These are phyloP conservation scores for Pachymerium ferrugineum DNA, from an alignment of 2,888 invertebrate genomes.

Conservation along the genomic window DNA sequence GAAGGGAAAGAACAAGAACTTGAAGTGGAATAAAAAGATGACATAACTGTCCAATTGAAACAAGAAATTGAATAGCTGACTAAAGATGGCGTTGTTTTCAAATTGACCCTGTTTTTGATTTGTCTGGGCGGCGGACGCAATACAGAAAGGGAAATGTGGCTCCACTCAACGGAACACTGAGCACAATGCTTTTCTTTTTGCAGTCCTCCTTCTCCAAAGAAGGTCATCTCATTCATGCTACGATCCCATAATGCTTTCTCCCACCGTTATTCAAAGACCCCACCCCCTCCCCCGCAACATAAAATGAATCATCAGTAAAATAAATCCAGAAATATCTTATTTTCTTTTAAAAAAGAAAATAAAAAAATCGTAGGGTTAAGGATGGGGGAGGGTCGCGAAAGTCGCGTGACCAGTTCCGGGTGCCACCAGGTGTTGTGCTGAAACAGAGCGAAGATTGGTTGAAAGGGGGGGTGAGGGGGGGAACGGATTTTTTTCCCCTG, in stretches of 20 bases:
- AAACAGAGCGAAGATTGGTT: neutral
- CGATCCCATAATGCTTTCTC: neutral
- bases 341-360: no score
- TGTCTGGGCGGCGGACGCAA: neutral
- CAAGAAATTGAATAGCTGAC: no score
- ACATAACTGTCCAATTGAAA: no score
- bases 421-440: slow-evolving; percentile 13
- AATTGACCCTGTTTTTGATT: neutral
- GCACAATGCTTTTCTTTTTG: slow-evolving; percentile 7
- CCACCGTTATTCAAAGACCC: neutral
- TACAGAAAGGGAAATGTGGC: neutral
- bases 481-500: neutral
- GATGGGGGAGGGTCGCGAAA: neutral
- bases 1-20: no score
- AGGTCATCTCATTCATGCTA: slow-evolving; percentile 4
- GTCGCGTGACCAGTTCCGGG: neutral
- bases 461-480: neutral
- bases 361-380: no score
- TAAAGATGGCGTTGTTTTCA: no score
- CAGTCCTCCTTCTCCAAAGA: no score
- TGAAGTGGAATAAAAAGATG: no score
- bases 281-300: neutral
- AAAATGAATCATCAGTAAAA: no score
- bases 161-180: neutral
- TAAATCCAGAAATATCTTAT: no score